Conservation (phyloP, 2,113 vertebrate genomes). For the Clarias magur region DNA sequence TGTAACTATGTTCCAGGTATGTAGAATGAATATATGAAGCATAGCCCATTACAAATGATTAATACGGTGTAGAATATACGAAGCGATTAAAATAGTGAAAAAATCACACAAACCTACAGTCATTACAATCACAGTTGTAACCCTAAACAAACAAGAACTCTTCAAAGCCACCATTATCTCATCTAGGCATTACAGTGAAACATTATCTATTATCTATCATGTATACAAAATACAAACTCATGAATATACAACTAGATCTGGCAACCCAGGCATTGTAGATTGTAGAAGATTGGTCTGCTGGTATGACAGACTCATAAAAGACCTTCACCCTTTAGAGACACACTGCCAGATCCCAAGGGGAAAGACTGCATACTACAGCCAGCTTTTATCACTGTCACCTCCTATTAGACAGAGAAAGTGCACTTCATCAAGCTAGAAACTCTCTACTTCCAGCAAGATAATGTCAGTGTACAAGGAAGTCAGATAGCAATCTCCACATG, state of each 20-base stretch:
- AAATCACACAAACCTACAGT: neutral
- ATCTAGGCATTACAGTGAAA: neutral
- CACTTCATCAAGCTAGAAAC: constrained; percentile 27
- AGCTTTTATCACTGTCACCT: constrained; percentile 32
- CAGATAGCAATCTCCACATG: constrained; percentile 50
- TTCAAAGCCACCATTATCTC: neutral
- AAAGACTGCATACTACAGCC: neutral
- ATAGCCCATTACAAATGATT: neutral
- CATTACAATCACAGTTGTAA: neutral
- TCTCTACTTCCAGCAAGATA: constrained; percentile 26
- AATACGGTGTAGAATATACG: neutral
- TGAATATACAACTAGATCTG: neutral
- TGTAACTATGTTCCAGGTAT: neutral
- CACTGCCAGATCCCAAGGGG: neutral
- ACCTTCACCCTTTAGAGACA: neutral
- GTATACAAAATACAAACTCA: constrained; percentile 12
- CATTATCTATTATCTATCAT: neutral
- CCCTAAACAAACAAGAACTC: neutral
- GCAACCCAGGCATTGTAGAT: neutral
- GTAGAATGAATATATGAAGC: neutral
- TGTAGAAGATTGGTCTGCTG: neutral
- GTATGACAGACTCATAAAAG: neutral
- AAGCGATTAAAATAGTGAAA: neutral
- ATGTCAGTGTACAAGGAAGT: constrained; percentile 29
- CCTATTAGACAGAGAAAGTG: constrained; percentile 25